Evolutionary conservation across 2,113 vertebrate species (phyloP), one percentile per base, ranked within the genome.

Genomic region (Amia ocellicauda): DNA sequence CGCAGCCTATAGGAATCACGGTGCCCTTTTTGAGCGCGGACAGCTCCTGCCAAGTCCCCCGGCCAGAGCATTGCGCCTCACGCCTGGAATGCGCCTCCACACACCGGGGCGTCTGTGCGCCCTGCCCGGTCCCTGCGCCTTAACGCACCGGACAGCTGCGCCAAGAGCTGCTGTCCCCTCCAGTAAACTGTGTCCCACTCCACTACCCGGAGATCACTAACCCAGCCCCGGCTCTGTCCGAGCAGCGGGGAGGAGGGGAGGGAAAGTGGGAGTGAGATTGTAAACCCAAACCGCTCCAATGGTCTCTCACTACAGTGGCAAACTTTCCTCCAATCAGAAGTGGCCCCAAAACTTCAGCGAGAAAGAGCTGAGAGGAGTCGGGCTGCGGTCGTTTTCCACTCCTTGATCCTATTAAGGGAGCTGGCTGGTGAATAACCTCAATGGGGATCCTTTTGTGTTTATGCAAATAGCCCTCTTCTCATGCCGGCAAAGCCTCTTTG

Each of bases 371-470:
- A 19, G 42, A 49, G 69, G 31, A 42, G 22, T 58, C 55, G 61
- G 24, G 16, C 26, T 10, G 42, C 36, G 42, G 54, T 42, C 49
- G 29, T 53, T 43, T 61, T 26, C 61, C 27, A 69, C 27, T 70
- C 42, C 59, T 50, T 60, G 72, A 68, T 77, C 78, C 45, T 84
- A 40, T 74, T 78, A 71, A 78, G 78, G 78, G 45, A 47, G 45
- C 45, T 47, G n/a, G 45, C 16, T 16, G 80, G 76, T 68, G 69
- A 63, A 47, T 47, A 77, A 75, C 69, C 72, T 82, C 42, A 78
- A 74, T 77, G 79, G 73, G 80, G 78, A 76, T 68, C 68, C 74
- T 76, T 84, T 90, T 89, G 87, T 90, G 63, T 78, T 61, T 74
- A 90, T 90, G 86, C 75, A 83, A 90, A 90, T 77, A 63, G 56